Percentiles rank a stretch among this genome's conserved stretches.
Conservation (phyloP, 2,888 invertebrate species). For the Linyphia triangularis region DNA sequence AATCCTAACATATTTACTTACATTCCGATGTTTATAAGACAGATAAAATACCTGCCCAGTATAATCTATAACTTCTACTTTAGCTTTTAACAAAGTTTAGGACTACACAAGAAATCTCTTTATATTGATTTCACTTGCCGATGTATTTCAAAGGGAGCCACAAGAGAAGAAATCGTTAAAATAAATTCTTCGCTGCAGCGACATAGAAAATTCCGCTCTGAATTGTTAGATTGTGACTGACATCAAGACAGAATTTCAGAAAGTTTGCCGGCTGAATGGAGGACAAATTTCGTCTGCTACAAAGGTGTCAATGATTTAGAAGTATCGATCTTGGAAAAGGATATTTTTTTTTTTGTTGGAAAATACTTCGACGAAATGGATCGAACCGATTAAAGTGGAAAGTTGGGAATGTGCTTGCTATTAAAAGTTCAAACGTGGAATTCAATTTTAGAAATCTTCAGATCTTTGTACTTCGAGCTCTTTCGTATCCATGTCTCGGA, state of each 20-base stretch:
- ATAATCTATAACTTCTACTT: no score
- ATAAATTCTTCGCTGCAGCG: background rate
- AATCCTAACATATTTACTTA: no score
- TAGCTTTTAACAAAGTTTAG: background rate
- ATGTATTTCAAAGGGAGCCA: background rate
- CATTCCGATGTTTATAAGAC: no score
- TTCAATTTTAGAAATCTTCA: background rate
- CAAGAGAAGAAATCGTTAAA: background rate
- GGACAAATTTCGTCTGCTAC: constrained; percentile 10
- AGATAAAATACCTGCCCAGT: no score
- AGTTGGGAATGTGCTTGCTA: background rate
- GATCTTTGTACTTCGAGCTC: background rate
- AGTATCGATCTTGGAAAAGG: background rate
- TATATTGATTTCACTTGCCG: background rate
- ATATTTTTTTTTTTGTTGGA: background rate
- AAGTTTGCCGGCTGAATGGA: constrained; percentile 28
- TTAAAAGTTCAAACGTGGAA: background rate
- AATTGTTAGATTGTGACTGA: background rate
- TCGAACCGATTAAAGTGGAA: no score
- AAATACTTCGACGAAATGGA: background rate
- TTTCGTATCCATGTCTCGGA: no score
- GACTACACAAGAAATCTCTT: background rate
- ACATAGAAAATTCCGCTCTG: background rate
- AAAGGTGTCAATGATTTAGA: constrained; percentile 46
- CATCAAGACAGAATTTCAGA: background rate